These are phyloP conservation scores for Margaritifera margaritifera DNA, from an alignment of 2,888 invertebrate genomes.

Conservation along the genomic window DNA sequence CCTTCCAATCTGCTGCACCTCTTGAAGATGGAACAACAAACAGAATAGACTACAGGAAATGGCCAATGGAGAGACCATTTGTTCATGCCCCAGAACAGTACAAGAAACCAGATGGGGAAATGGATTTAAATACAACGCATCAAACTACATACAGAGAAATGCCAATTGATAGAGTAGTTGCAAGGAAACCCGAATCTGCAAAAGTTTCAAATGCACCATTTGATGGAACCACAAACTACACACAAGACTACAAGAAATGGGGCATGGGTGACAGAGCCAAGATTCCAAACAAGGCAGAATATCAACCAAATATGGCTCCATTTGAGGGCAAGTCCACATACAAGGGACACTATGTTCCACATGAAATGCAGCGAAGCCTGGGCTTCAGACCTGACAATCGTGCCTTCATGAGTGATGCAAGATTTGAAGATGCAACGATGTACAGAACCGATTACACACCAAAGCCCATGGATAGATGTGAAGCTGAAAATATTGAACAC, in stretches of 20 bases:
- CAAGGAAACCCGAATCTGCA: slow-evolving; percentile 52
- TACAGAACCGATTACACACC: slow-evolving; percentile 67
- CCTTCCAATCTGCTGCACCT: slow-evolving; percentile 68
- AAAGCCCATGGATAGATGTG: slow-evolving; percentile 63
- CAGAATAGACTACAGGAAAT: slow-evolving; percentile 63
- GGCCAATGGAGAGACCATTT: slow-evolving; percentile 60
- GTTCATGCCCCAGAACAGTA: slow-evolving; percentile 62
- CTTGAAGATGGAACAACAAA: slow-evolving; percentile 71
- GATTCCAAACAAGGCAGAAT: slow-evolving; percentile 54
- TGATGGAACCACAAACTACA: slow-evolving; percentile 67
- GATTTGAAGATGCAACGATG: slow-evolving; percentile 69
- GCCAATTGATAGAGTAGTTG: slow-evolving; percentile 52
- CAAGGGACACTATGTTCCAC: slow-evolving; percentile 64
- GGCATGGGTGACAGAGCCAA: slow-evolving; percentile 49
- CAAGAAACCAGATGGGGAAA: slow-evolving; percentile 64
- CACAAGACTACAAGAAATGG: slow-evolving; percentile 64
- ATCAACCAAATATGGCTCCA: slow-evolving; percentile 66
- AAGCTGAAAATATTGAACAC: slow-evolving; percentile 62
- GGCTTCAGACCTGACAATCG: slow-evolving; percentile 57
- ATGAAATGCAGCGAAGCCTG: slow-evolving; percentile 42
- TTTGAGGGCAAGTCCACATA: slow-evolving; percentile 71
- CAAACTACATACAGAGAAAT: slow-evolving; percentile 59
- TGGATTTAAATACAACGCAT: slow-evolving; percentile 68
- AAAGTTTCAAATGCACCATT: slow-evolving; percentile 55
- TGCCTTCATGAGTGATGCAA: slow-evolving; percentile 52